phyloP scores from a whole-genome alignment of 1,140 invertebrate genomes.

The Akabosia matsudoensis region DNA sequence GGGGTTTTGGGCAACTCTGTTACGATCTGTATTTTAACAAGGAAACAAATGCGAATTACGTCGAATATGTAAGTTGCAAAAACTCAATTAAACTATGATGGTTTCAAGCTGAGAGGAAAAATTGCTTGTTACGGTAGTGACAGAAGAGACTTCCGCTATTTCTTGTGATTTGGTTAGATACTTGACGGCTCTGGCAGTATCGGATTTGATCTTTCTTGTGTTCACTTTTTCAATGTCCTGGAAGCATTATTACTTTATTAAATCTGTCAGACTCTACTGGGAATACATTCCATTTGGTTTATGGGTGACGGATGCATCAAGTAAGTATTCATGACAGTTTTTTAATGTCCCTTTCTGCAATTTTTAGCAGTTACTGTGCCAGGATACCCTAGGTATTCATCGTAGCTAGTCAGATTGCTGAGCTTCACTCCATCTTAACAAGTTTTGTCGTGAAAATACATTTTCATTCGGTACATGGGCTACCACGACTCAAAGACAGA shows the following conservation, averaged over 20 bases:
- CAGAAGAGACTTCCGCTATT: too few species aligned
- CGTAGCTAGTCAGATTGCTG: too few species aligned
- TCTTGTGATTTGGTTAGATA: constrained; percentile 52
- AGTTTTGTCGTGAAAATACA: too few species aligned
- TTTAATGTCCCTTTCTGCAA: too few species aligned
- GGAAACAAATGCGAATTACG: neutral
- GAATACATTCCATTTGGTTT: constrained; percentile 56
- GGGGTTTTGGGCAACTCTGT: neutral
- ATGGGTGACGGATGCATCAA: constrained; percentile 63
- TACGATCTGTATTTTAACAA: neutral
- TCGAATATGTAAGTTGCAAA: neutral
- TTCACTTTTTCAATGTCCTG: constrained; percentile 65
- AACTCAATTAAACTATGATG: neutral
- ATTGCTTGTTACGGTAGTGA: too few species aligned
- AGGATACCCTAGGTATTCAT: too few species aligned
- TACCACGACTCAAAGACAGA: too few species aligned
- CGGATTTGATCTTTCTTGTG: constrained; percentile 67
- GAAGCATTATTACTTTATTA: constrained; percentile 58
- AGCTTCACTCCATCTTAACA: too few species aligned
- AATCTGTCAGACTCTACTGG: constrained; percentile 58
- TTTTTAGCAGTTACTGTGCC: too few species aligned
- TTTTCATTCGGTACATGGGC: too few species aligned
- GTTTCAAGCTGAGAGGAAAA: neutral
- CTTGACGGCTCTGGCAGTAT: constrained; percentile 67
- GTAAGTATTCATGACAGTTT: too few species aligned